Conservation (phyloP, 2,113 vertebrate species). For the Vulpes vulpes region DNA sequence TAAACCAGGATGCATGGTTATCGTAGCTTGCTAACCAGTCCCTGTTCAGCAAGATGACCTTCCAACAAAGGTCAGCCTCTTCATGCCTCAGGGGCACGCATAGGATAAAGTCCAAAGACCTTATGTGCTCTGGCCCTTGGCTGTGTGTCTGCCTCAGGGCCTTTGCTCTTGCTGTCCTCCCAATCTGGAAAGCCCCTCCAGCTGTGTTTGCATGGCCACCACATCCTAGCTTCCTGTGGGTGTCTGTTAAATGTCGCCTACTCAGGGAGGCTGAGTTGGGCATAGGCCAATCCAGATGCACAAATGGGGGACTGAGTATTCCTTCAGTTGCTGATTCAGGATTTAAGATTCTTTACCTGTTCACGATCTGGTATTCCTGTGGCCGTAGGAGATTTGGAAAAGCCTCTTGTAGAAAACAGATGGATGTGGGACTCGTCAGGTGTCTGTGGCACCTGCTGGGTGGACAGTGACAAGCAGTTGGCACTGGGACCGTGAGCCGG, state of each 20-base stretch:
- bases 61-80: background rate
- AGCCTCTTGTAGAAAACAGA: background rate
- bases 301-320: background rate
- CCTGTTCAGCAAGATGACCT: background rate
- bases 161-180: background rate
- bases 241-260: background rate
- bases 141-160: background rate
- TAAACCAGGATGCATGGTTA: fast-evolving
- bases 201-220: background rate
- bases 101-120: background rate
- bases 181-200: background rate
- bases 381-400: background rate
- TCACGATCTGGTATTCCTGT: background rate
- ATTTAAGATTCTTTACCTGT: background rate
- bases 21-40: fast-evolving
- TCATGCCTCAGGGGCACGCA: background rate
- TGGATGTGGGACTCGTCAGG: background rate
- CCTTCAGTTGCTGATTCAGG: background rate
- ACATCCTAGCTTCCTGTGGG: background rate
- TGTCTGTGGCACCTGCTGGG: background rate
- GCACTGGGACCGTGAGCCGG: fast-evolving
- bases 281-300: fast-evolving
- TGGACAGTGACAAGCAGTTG: background rate
- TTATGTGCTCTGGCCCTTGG: too few relatives aligned
- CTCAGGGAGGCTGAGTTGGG: background rate